Conservation (phyloP, 2,888 invertebrate species). For the Incurvaria masculella region DNA sequence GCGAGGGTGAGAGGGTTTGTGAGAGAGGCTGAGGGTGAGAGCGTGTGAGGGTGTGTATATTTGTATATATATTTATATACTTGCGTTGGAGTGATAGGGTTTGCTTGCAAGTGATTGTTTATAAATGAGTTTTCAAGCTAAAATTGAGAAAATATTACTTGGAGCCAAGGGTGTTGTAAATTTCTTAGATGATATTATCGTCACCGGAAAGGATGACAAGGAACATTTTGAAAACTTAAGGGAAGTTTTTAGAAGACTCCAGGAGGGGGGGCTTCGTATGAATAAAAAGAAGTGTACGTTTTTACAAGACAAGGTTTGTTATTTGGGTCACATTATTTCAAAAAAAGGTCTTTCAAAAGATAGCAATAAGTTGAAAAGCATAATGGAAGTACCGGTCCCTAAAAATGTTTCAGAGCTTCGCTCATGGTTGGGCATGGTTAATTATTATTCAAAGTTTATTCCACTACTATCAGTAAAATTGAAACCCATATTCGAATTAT, state of each 20-base stretch:
- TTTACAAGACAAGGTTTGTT: constrained; percentile 16
- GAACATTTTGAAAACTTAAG: constrained; percentile 8
- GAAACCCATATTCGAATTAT: constrained; percentile 7
- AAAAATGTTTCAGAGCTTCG: not conserved
- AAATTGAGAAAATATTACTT: constrained; percentile 15
- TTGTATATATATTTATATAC: no score
- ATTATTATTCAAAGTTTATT: constrained; percentile 12
- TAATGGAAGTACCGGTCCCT: constrained; percentile 5
- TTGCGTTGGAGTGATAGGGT: no score
- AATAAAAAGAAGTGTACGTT: constrained; percentile 17
- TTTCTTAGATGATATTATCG: constrained; percentile 18
- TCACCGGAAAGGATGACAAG: constrained; percentile 15
- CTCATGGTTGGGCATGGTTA: constrained; percentile 9
- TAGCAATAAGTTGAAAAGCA: constrained; percentile 7
- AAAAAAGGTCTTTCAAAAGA: constrained; percentile 12
- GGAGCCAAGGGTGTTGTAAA: constrained; percentile 13
- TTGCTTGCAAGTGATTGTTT: no score
- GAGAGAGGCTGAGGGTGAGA: no score
- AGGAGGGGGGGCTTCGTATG: constrained; percentile 11
- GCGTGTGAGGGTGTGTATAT: no score
- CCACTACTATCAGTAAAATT: constrained; percentile 4
- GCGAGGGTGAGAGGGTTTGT: no score
- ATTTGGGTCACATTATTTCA: constrained; percentile 13
- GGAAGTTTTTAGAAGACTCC: constrained; percentile 12
- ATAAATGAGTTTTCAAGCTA: no score